phyloP scores from a whole-genome alignment of 2,888 invertebrate genomes.

The Rhamnusium bicolor region DNA sequence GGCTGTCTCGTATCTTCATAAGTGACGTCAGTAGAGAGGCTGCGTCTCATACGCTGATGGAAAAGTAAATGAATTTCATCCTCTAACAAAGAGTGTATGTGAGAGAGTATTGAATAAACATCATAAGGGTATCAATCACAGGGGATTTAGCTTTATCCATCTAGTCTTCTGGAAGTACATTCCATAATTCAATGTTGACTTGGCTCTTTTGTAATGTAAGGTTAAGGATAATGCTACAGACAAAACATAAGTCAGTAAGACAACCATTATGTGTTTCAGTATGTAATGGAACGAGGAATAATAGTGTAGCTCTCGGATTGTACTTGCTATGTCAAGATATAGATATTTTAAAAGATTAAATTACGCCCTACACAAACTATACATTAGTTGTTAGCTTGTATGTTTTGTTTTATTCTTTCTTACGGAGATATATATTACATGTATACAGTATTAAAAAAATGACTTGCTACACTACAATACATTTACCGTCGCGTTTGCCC shows the following conservation, averaged over 20 bases:
- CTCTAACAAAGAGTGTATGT: conserved; percentile 47
- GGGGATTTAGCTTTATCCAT: conserved; percentile 62
- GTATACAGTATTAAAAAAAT: too few species aligned
- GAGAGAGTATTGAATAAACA: conserved; percentile 62
- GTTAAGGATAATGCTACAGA: conserved; percentile 26
- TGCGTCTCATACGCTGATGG: conserved; percentile 35
- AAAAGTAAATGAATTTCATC: conserved; percentile 51
- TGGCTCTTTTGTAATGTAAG: conserved; percentile 54
- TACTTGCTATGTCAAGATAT: conserved; percentile 2
- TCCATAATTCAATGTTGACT: conserved; percentile 65
- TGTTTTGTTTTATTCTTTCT: too few species aligned
- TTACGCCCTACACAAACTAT: too few species aligned
- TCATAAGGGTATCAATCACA: conserved; percentile 64
- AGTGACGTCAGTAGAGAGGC: conserved; percentile 20
- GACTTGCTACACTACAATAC: too few species aligned
- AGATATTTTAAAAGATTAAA: too few species aligned
- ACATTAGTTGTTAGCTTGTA: too few species aligned
- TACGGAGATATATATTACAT: too few species aligned
- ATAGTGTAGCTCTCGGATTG: neutral
- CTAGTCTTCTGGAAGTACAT: conserved; percentile 61
- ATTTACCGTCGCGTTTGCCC: too few species aligned
- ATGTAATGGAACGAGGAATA: conserved; percentile 16
- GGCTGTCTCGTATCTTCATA: conserved; percentile 7
- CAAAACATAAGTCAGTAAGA: conserved; percentile 27
- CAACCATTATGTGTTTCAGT: conserved; percentile 29